Conservation (phyloP, 1,140 invertebrate species). For the Plectus sambesii region DNA sequence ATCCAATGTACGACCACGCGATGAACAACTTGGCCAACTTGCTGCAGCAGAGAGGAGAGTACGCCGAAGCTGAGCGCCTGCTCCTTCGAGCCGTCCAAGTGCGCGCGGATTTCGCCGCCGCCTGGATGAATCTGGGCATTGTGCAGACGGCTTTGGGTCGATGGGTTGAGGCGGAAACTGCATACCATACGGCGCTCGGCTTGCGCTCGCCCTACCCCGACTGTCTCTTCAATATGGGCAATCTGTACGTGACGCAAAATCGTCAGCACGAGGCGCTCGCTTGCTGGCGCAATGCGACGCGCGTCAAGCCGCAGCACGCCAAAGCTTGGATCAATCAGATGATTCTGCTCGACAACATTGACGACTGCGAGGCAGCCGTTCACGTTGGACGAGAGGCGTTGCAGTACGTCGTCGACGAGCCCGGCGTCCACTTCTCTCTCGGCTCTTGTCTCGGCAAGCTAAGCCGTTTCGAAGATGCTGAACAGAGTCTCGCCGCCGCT, state of each 20-base stretch:
- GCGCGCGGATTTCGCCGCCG: slow-evolving; percentile 70
- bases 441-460: slow-evolving; percentile 77
- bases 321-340: slow-evolving; percentile 83
- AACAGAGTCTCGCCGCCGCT: slow-evolving; percentile 65
- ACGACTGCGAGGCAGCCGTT: slow-evolving; percentile 58
- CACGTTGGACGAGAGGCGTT: slow-evolving; percentile 59
- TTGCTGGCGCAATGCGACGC: slow-evolving; percentile 68
- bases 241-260: slow-evolving; percentile 62
- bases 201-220: slow-evolving; percentile 72
- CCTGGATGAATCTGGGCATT: slow-evolving; percentile 96
- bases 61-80: slow-evolving; percentile 62
- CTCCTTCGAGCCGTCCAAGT: slow-evolving; percentile 62
- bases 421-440: slow-evolving; percentile 68
- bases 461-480: slow-evolving; percentile 62
- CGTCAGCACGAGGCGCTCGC: slow-evolving; percentile 54
- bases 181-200: slow-evolving; percentile 54
- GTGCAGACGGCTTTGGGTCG: slow-evolving; percentile 64
- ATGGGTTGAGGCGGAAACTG: slow-evolving; percentile 45
- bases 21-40: slow-evolving; percentile 94
- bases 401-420: slow-evolving; percentile 57
- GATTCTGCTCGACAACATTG: slow-evolving; percentile 70
- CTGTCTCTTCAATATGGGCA: slow-evolving; percentile 84
- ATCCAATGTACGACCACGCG: slow-evolving; percentile 84
- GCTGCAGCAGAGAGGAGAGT: slow-evolving; percentile 63
- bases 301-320: slow-evolving; percentile 61